Evolutionary conservation across 2,888 invertebrate genomes (phyloP).

Genomic region (Pantelozetes paolii): DNA sequence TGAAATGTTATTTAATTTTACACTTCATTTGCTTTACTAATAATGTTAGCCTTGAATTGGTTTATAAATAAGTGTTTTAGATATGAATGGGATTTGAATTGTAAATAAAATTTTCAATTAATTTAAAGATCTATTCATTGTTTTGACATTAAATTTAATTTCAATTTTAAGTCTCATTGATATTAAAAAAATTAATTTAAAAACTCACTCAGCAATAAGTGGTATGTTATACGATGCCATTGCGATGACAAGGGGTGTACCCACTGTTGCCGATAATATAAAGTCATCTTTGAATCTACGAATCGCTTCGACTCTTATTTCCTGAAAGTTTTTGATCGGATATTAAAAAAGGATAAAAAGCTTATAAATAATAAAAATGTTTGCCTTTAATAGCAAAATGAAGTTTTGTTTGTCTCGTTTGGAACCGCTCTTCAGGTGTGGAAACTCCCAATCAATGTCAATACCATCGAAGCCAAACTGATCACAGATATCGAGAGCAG

Average conservation of each 20-base stretch:
- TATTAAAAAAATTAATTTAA: no score
- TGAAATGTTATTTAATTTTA: no score
- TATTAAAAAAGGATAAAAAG: no score
- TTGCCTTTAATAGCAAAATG: slow-evolving; percentile 44
- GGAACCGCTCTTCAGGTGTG: slow-evolving; percentile 58
- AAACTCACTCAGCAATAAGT: slow-evolving; percentile 65
- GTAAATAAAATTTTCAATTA: no score
- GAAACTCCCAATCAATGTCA: slow-evolving; percentile 64
- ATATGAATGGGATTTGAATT: no score
- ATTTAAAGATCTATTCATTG: no score
- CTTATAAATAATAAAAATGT: neutral
- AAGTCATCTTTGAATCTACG: slow-evolving; percentile 38
- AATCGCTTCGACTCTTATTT: slow-evolving; percentile 60
- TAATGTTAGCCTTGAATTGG: no score
- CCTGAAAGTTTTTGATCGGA: slow-evolving; percentile 53
- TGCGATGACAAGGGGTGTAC: slow-evolving; percentile 70
- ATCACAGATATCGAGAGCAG: slow-evolving; percentile 47
- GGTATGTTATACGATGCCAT: slow-evolving; percentile 72
- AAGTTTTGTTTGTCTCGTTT: slow-evolving; percentile 55
- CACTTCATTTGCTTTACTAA: no score
- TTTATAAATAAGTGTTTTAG: no score
- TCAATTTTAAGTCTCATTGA: no score
- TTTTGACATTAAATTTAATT: no score
- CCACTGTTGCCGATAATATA: slow-evolving; percentile 71
- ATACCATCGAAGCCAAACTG: slow-evolving; percentile 50